These are phyloP conservation scores for Myotis brandtii DNA, from an alignment of 2,113 vertebrate species.

Conservation along the genomic window DNA sequence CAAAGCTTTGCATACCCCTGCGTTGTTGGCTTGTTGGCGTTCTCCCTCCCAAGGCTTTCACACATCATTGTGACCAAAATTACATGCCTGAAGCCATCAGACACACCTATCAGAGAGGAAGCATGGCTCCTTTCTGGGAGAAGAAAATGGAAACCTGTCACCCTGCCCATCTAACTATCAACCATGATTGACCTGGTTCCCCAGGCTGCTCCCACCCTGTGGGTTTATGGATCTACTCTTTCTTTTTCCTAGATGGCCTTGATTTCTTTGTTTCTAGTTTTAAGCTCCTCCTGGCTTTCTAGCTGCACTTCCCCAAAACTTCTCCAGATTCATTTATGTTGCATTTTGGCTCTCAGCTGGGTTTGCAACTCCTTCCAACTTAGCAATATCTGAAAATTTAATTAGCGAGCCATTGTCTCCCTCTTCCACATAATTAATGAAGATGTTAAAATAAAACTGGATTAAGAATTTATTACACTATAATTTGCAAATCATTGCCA, in stretches of 20 bases:
- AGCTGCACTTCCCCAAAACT: constrained; percentile 9
- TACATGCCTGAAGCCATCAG: not conserved
- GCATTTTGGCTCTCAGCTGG: constrained; percentile 42
- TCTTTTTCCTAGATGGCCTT: constrained; percentile 1
- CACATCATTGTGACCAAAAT: not conserved
- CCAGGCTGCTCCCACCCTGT: not conserved
- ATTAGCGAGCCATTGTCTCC: constrained; percentile 80
- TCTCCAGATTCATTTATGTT: not conserved
- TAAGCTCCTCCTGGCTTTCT: not conserved
- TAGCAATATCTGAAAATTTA: constrained; percentile 81
- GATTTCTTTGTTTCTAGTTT: constrained; percentile 25
- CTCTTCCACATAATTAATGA: constrained; percentile 86
- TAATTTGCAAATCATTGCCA: constrained; percentile 80
- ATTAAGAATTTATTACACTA: constrained; percentile 81
- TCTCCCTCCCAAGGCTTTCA: not conserved
- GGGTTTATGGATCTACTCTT: not conserved
- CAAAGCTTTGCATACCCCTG: not conserved
- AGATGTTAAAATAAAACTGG: constrained; percentile 85
- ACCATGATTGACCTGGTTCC: not conserved
- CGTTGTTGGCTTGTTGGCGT: not conserved
- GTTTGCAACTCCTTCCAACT: constrained; percentile 74
- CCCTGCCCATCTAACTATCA: not conserved
- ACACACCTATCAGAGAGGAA: not conserved
- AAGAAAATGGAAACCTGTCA: not conserved
- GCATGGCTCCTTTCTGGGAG: not conserved